Base-by-base conservation (phyloP, 2,113 vertebrate genomes). In the Hydrochoerus hydrochaeris region DNA sequence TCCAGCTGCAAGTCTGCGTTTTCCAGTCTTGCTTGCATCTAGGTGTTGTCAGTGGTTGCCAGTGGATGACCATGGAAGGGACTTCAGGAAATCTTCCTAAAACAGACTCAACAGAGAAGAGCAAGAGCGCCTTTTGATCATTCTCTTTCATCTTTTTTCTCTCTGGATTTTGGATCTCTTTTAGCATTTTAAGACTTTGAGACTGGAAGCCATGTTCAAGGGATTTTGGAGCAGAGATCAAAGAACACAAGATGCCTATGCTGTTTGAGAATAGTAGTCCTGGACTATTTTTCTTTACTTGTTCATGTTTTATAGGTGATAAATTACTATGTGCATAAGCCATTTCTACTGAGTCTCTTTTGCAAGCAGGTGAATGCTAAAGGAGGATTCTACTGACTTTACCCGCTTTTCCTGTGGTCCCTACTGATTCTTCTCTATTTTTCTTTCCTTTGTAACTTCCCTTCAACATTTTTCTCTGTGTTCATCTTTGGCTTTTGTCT, bases 131-230 rank as follows among this genome's bases (percentile, higher is more conserved):
- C 9, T 88, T 82, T 81, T 67, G 67, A 26, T 8, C n/a, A 62
- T 82, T 19, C 11, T 11, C 30, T 57, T 90, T 80, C 7, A 35
- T 1, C 20, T 22, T 65, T 82, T 89, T 93, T 91, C 54, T 75
- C 95, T 44, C 67, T 92, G 82, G 85, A 92, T 82, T 97, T 85
- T 81, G 88, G 77, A 75, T 69, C 35, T 90, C 69, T n/a, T 49
- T 17, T 77, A 78, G 69, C 58, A 38, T 60, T 16, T 73, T 83
- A 71, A 57, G 38, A 88, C 67, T 41, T 95, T 85, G 78, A 82
- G 77, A 13, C 77, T 95, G 84, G 93, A 69, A 81, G 54, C 84
- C 75, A 63, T 75, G 65, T 93, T 95, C 85, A 83, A 86, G 89
- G 62, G n/a, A 84, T n/a, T 4, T 58, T 86, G 69, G 62, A 86